Conservation (phyloP, 2,888 invertebrate genomes). For the Tenthredo scrophulariae region DNA sequence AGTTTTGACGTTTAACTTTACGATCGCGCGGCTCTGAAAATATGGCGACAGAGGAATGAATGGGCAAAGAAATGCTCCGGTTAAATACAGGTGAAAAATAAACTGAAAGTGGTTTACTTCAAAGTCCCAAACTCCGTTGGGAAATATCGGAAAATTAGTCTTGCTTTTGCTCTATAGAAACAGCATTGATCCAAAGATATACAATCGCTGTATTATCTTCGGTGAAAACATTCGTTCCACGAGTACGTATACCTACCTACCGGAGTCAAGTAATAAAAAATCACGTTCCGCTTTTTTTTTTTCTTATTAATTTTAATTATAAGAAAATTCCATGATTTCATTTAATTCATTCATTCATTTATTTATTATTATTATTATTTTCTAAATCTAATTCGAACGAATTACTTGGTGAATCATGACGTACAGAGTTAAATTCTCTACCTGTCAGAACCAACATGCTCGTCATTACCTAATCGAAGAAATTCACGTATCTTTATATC, state of each 20-base stretch:
- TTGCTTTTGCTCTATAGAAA: conserved; percentile 37
- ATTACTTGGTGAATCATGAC: not conserved
- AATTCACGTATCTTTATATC: not conserved
- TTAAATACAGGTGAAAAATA: not conserved
- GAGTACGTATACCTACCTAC: not conserved
- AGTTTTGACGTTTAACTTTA: conserved; percentile 43
- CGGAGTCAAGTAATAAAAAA: not conserved
- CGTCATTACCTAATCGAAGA: conserved; percentile 17
- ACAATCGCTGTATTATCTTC: conserved; percentile 39
- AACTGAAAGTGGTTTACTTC: not conserved
- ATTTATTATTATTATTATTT: not conserved
- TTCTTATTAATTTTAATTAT: not conserved
- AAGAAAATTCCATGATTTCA: too few species aligned
- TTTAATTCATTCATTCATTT: too few species aligned
- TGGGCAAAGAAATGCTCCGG: not conserved
- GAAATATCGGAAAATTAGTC: conserved; percentile 1
- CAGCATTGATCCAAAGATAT: conserved; percentile 51
- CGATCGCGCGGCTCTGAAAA: conserved; percentile 5
- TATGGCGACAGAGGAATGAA: conserved; percentile 38
- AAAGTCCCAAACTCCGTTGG: conserved; percentile 19
- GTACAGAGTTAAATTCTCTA: not conserved
- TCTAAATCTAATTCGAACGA: not conserved
- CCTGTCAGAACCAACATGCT: not conserved
- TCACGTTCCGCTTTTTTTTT: not conserved
- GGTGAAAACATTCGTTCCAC: conserved; percentile 36